Evolutionary conservation across 2,797 vertebrate genomes (phyloP), one percentile per base, ranked within the genome.

Genomic region (Phataginus tricuspis): DNA sequence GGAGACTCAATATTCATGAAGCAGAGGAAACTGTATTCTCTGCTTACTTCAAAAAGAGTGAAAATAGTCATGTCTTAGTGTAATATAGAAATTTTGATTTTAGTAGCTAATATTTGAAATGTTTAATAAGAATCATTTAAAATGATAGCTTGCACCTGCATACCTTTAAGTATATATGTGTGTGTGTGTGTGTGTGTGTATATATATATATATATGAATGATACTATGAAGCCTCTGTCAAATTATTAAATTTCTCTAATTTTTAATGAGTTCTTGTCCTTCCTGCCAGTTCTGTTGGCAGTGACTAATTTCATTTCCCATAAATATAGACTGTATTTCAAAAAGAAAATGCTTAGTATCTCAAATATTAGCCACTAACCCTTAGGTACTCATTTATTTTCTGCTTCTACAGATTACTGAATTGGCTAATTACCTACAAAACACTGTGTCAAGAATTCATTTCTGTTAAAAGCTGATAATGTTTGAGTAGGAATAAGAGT

Each of bases 401-500:
- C 39, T 96, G 13, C 45, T 96, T 96, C 87, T 97, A 55, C 18
- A 97, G 78, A 97, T 97, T 95, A 89, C 12, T 13, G 63, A 95
- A 85, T 89, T 96, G 93, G 23, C 71, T 93, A 97, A 96, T 96
- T 97, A 95, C 12, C 21, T 92, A 86, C 23, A 96, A 96, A 97
- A 96, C 91, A 87, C 27, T 25, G 21, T 37, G 0, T 90, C 55
- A 93, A 93, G 25, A 97, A 96, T 96, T 92, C 84, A 69, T 90
- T 96, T 16, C 68, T 96, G 42, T 86, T 96, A 90, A 97, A 96
- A 91, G 12, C 55, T 97, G 94, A 94, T 96, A 92, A 95, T 97
- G 96, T 96, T 87, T 95, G 66, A 92, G 16, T 27, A 97, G 74
- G 23, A 71, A 79, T 51, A 87, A 96, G 51, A 29, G 8, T 98